Base-by-base conservation (phyloP, 2,797 vertebrate genomes). In the Chiroxiphia lanceolata region DNA sequence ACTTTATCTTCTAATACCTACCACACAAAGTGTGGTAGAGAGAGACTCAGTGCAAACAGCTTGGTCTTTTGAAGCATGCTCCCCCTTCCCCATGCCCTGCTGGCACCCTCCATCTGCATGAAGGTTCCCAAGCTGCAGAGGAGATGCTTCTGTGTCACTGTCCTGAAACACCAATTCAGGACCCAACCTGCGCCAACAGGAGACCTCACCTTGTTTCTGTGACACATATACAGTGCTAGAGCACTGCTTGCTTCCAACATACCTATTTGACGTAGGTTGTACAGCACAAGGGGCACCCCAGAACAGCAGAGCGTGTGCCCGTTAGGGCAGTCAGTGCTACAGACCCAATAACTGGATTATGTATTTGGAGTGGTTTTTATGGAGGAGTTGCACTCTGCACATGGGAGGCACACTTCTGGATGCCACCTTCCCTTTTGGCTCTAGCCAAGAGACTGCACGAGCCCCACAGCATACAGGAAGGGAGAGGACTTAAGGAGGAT, bases 201-300 rank as follows among this genome's bases (percentile, higher is more conserved):
- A 50, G 13, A 90, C 9, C 19, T 72, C 38, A 15, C 36, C n/a
- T 18, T 29, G 10, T n/a, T 44, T 47, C 59, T 0, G 0, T 0
- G 4, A 3, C 18, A 5, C 2, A 40, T 1, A 8, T 26, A 31
- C 25, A 60, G 40, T 36, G 12, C 1, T 17, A 47, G 42, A 40
- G 17, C 40, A 26, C 51, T 16, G 12, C 42, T 67, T 15, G 26
- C 42, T 71, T 60, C 29, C n/a, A 7, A 74, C 19, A 27, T 0
- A 25, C 0, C 0, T 11, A 12, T 15, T 33, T 29, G 42, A 9
- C 20, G 6, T 2, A 33, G 56, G 12, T 11, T 5, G 3, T 6
- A 29, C 18, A 45, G 82, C 48, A 89, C 16, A n/a, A 8, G 1
- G 3, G 13, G 10, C 22, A 56, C 10, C 6, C 8, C 44, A 33